Base-by-base conservation (phyloP, 2,797 vertebrate species). In the Chaetophractus vellerosus region DNA sequence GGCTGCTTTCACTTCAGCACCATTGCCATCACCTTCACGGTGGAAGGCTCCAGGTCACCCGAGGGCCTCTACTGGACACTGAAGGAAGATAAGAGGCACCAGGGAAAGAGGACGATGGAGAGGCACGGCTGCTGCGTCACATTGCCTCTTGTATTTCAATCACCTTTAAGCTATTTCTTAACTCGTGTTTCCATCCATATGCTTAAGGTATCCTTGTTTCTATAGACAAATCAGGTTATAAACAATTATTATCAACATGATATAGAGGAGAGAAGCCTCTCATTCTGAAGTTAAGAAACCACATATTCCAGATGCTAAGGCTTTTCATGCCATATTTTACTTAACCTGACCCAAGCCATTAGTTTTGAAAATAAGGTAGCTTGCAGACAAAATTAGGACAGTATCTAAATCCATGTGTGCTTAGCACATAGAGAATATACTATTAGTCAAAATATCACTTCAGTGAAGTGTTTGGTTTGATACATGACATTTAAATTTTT, bases 311-410 rank as follows among this genome's bases (percentile, higher is more conserved):
- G 45, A 31, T 10, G 55, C 38, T 79, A 66, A 81, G 68, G 33
- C 19, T 75, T 80, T 72, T 81, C 24, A 71, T 78, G 50, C 28
- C 48, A 48, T 28, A 63, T 48, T 81, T 21, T 78, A 38, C 36
- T 31, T 76, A 63, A 79, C 72, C 63, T 72, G 41, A 90, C 45
- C 55, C 16, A 23, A 91, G 36, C 52, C 68, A 87, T 71, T 50
- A 26, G 57, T 78, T 68, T 38, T 75, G 68, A 94, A 90, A 92
- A 78, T 66, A 55, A 68, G 50, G 38, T 61, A 61, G 7, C 61
- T 66, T 78, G 21, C 31, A 72, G 48, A 72, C 31, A 82, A 81
- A 76, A 66, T 78, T 33, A 74, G 41, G 10, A 66, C 93, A 15
- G 48, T 61, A 11, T 55, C 26, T 50, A 91, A 88, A 91, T 33